phyloP scores from a whole-genome alignment of 2,113 vertebrate genomes.

The Phyllostomus discolor region DNA sequence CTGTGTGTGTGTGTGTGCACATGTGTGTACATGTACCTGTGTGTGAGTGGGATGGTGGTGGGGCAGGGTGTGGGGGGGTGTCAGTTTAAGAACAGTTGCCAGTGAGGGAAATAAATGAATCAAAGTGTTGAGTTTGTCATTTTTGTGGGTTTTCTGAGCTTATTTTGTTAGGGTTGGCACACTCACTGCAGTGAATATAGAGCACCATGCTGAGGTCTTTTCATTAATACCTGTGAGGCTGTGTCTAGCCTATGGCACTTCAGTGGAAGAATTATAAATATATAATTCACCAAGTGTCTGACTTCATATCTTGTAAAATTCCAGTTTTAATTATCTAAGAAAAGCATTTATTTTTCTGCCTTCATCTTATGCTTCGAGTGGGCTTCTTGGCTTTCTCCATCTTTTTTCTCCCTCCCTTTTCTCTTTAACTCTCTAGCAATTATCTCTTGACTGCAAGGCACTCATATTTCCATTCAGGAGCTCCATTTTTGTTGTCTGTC shows the following conservation, averaged over 20 bases:
- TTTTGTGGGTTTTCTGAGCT: neutral
- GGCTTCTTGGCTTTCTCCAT: neutral
- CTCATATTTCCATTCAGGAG: constrained; percentile 37
- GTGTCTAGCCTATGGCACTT: constrained; percentile 50
- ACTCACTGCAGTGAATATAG: constrained; percentile 60
- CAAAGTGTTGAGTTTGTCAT: constrained; percentile 5
- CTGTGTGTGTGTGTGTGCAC: neutral
- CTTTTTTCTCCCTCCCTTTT: neutral
- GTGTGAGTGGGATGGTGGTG: neutral
- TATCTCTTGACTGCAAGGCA: constrained; percentile 44
- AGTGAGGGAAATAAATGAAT: constrained; percentile 12
- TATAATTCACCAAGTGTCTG: constrained; percentile 49
- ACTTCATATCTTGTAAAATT: constrained; percentile 58
- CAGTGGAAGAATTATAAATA: constrained; percentile 66
- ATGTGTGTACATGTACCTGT: no score
- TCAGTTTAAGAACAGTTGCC: neutral
- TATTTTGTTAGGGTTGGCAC: constrained; percentile 69
- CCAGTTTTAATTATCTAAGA: constrained; percentile 59
- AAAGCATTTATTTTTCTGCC: constrained; percentile 13
- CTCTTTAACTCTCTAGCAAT: constrained; percentile 53
- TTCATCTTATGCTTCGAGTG: constrained; percentile 39
- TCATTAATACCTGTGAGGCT: constrained; percentile 73
- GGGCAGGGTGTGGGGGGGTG: neutral
- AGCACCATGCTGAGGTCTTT: constrained; percentile 63
- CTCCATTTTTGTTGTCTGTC: constrained; percentile 64